Evolutionary conservation across 2,797 vertebrate species (phyloP).

Genomic region (Sphenopsis melanotis): DNA sequence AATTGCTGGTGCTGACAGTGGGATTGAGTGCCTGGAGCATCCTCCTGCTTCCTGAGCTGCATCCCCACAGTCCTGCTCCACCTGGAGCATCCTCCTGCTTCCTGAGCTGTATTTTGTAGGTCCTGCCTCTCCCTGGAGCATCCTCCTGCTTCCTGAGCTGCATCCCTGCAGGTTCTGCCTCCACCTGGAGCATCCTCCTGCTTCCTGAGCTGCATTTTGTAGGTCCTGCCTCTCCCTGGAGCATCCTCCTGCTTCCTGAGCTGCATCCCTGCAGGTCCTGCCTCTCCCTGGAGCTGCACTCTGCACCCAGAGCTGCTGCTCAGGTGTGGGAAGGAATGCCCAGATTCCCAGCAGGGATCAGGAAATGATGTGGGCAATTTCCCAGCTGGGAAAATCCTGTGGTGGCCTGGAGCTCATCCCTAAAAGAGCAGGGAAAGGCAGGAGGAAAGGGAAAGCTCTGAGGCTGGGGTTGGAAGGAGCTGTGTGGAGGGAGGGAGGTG

Average conservation of each 20-base stretch:
- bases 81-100: neutral
- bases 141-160: fast-evolving
- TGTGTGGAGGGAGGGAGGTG: neutral
- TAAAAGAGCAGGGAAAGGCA: neutral
- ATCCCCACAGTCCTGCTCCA: neutral
- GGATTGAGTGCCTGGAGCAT: neutral
- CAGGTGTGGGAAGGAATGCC: neutral
- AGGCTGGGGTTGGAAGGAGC: neutral
- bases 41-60: fast-evolving
- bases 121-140: neutral
- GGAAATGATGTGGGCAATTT: fast-evolving
- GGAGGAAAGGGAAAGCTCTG: neutral
- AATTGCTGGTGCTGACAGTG: neutral
- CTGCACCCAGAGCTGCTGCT: neutral
- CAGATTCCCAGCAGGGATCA: neutral
- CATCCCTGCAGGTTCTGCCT: neutral
- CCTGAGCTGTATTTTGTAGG: fast-evolving
- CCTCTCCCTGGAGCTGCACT: fast-evolving
- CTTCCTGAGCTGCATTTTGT: fast-evolving
- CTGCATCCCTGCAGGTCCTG: neutral
- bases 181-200: fast-evolving
- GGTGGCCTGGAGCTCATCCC: neutral
- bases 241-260: fast-evolving
- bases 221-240: fast-evolving
- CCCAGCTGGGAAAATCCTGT: neutral